Conservation (phyloP, 1,140 invertebrate species). For the Drosophila littoralis region DNA sequence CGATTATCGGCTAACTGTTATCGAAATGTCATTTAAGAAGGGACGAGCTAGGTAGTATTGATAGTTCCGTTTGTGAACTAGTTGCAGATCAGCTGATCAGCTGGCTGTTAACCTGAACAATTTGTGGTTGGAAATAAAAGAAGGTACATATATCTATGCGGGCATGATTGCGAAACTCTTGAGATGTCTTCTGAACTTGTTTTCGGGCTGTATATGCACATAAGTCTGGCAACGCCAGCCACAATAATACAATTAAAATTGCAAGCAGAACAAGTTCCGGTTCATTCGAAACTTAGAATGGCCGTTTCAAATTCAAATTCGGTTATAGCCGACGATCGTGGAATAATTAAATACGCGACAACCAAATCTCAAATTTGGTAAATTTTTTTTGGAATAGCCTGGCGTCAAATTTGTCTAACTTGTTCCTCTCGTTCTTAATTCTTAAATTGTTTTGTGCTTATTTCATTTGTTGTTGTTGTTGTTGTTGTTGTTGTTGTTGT, state of each 20-base stretch:
- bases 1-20: background rate
- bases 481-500: slow-evolving; percentile 38
- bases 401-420: slow-evolving; percentile 17
- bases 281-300: background rate
- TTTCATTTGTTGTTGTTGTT: slow-evolving; percentile 34
- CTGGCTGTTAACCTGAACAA: background rate
- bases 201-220: no score
- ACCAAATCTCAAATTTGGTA: background rate
- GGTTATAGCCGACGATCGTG: no score
- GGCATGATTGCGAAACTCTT: no score
- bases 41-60: background rate
- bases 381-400: slow-evolving; percentile 20
- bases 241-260: no score
- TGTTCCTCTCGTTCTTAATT: slow-evolving; percentile 27
- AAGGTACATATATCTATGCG: no score
- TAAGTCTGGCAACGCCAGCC: no score
- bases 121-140: background rate
- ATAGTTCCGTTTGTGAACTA: no score
- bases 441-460: slow-evolving; percentile 52
- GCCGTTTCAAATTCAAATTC: background rate
- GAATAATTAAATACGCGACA: background rate
- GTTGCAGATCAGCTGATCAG: no score
- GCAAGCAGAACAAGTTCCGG: background rate
- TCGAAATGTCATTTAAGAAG: background rate
- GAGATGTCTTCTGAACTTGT: no score